Percentiles rank a stretch among this genome's conserved stretches.
Conservation (phyloP, 1,140 invertebrate genomes). For the Cardiocondyla obscurior region DNA sequence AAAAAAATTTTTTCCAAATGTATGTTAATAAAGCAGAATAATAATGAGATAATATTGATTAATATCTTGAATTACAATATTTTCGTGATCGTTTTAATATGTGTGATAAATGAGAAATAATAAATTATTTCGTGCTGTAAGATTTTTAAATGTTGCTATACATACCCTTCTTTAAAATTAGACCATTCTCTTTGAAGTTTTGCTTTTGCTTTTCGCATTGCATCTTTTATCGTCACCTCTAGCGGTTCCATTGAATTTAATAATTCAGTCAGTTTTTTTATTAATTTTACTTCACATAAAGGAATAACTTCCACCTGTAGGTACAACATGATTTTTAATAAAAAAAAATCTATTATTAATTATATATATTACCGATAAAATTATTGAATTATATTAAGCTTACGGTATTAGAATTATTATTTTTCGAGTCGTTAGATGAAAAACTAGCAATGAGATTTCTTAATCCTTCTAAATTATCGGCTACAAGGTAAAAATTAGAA, state of each 20-base stretch:
- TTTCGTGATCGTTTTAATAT: conserved; percentile 4
- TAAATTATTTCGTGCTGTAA: neutral
- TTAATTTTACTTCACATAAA: conserved; percentile 73
- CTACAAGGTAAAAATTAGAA: conserved; percentile 78
- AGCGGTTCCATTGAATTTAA: conserved; percentile 69
- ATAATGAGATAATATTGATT: neutral
- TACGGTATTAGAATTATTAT: conserved; percentile 1
- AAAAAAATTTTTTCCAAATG: conserved; percentile 25
- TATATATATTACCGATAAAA: conserved; percentile 32
- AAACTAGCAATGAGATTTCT: conserved; percentile 73
- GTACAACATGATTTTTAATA: neutral
- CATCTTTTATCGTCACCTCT: conserved; percentile 71
- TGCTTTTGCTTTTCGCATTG: conserved; percentile 70
- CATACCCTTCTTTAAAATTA: conserved; percentile 78
- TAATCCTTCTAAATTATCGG: conserved; percentile 76
- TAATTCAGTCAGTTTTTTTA: conserved; percentile 72
- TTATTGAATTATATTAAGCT: conserved; percentile 24
- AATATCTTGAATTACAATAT: neutral
- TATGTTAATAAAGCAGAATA: conserved; percentile 15
- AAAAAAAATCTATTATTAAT: too few relatives aligned
- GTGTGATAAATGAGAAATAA: conserved; percentile 10
- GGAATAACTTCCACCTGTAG: conserved; percentile 67
- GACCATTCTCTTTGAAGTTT: conserved; percentile 77
- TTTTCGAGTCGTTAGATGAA: neutral
- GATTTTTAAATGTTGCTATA: neutral